phyloP scores from a whole-genome alignment of 2,113 vertebrate genomes.

The Vireo altiloquus region DNA sequence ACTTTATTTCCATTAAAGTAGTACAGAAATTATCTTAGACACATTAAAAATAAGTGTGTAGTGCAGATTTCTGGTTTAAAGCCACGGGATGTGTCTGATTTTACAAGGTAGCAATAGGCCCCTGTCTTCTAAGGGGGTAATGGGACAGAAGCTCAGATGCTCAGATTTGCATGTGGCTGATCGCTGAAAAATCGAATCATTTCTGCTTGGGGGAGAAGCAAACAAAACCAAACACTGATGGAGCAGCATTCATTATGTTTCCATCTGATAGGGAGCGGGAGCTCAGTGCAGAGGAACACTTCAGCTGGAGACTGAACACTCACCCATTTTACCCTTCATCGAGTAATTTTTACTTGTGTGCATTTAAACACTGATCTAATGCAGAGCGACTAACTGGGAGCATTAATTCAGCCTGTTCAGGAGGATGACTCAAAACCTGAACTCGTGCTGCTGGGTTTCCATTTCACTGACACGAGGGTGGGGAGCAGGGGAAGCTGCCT shows the following conservation, averaged over 20 bases:
- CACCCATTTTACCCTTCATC: background rate
- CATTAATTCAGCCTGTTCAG: background rate
- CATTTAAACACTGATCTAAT: constrained; percentile 21
- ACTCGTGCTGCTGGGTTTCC: background rate
- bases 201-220: constrained; percentile 33
- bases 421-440: background rate
- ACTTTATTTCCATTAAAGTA: constrained; percentile 65
- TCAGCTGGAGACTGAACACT: background rate
- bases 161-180: constrained; percentile 15
- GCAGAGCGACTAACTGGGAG: background rate
- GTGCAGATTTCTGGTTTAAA: constrained; percentile 66
- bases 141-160: background rate
- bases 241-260: background rate
- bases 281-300: background rate
- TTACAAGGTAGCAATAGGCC: constrained; percentile 1
- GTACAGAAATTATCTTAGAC: constrained; percentile 62
- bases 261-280: background rate
- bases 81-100: constrained; percentile 30
- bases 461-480: background rate
- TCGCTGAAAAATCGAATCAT: background rate
- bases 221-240: background rate
- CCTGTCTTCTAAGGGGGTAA: background rate
- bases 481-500: background rate
- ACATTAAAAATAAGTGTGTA: constrained; percentile 54
- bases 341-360: background rate